Conservation (phyloP, 2,797 vertebrate species). For the Chaetodon trifasciatus region DNA sequence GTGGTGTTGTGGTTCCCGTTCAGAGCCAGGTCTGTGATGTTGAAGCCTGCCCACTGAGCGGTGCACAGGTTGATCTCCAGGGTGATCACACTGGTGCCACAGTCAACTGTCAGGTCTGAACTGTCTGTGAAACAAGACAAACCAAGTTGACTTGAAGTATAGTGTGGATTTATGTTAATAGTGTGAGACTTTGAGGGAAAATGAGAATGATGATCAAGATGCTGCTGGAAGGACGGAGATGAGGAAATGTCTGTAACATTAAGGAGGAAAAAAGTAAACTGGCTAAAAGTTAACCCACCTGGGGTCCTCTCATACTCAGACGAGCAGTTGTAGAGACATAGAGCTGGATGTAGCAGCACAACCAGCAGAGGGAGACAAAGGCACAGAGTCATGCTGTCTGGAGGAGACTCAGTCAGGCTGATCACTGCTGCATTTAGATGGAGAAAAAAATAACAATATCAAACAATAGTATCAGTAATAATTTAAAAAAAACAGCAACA, state of each 20-base stretch:
- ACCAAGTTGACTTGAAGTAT: background rate
- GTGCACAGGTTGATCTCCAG: conserved; percentile 87
- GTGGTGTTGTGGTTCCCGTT: conserved; percentile 81
- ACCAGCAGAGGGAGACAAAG: conserved; percentile 76
- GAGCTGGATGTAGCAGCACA: conserved; percentile 68
- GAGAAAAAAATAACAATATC: background rate
- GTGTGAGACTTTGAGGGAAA: background rate
- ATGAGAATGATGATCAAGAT: background rate
- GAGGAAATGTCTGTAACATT: background rate
- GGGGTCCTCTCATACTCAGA: conserved; percentile 78
- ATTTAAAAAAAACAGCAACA: background rate
- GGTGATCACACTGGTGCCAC: conserved; percentile 78
- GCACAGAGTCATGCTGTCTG: conserved; percentile 52
- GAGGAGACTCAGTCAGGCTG: background rate
- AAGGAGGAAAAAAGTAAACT: background rate
- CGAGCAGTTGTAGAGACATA: conserved; percentile 83
- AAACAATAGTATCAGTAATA: background rate
- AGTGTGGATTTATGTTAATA: background rate
- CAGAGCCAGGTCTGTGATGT: conserved; percentile 77
- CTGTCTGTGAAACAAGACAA: conserved; percentile 70
- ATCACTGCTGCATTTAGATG: conserved; percentile 3
- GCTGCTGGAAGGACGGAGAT: background rate
- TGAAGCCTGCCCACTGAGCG: conserved; percentile 84
- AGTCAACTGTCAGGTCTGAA: conserved; percentile 81
- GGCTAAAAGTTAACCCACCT: conserved; percentile 54